phyloP scores from a whole-genome alignment of 2,888 invertebrate genomes.

The Fissipunctia ypsillon region DNA sequence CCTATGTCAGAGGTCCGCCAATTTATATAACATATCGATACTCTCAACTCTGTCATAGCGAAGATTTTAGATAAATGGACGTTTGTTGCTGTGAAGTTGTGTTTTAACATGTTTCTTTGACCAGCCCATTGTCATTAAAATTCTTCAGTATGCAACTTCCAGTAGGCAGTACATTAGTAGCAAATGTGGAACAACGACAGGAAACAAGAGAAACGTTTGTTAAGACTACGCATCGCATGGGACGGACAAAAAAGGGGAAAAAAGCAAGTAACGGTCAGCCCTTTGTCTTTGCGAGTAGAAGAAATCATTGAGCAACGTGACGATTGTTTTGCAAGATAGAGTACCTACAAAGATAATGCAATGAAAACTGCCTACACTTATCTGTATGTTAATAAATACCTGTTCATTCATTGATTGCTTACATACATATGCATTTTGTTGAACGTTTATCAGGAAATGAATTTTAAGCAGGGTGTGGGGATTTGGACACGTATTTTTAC shows the following conservation, averaged over 20 bases:
- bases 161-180: slow-evolving; percentile 74
- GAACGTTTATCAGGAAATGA: slow-evolving; percentile 46
- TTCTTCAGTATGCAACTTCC: slow-evolving; percentile 70
- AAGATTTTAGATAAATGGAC: slow-evolving; percentile 42
- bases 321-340: slow-evolving; percentile 76
- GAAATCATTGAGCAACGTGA: slow-evolving; percentile 75
- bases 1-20: slow-evolving; percentile 44
- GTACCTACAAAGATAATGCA: slow-evolving; percentile 54
- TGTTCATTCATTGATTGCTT: slow-evolving; percentile 54
- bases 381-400: slow-evolving; percentile 59
- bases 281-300: slow-evolving; percentile 78
- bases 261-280: slow-evolving; percentile 78
- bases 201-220: slow-evolving; percentile 79
- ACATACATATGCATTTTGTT: slow-evolving; percentile 50
- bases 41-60: slow-evolving; percentile 19
- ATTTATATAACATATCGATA: slow-evolving; percentile 50
- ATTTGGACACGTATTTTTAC: slow-evolving; percentile 9
- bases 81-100: slow-evolving; percentile 38
- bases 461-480: slow-evolving; percentile 32
- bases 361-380: slow-evolving; percentile 60
- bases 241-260: slow-evolving; percentile 76
- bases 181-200: slow-evolving; percentile 78
- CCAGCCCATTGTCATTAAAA: slow-evolving; percentile 64
- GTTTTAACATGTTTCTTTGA: slow-evolving; percentile 62
- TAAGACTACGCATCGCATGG: slow-evolving; percentile 76